Evolutionary conservation across 2,888 invertebrate species (phyloP).

Genomic region (Drosophila cognata): DNA sequence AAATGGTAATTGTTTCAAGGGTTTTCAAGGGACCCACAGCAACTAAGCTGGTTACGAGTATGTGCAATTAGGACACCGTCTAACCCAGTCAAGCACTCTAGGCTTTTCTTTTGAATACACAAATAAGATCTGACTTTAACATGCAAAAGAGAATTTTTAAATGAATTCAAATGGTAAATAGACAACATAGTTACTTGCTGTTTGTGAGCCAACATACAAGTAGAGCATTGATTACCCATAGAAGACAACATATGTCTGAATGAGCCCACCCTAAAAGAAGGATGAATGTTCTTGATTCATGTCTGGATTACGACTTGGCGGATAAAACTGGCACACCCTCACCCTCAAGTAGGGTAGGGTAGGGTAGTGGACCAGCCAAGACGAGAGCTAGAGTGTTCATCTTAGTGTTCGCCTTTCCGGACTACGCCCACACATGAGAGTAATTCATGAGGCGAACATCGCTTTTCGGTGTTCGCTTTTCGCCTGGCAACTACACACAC

Average conservation of each 20-base stretch:
- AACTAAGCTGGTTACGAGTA: not conserved
- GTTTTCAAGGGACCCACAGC: not conserved
- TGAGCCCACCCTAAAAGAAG: constrained; percentile 15
- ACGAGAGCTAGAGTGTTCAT: constrained; percentile 5
- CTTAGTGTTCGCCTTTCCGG: constrained; percentile 5
- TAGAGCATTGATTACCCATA: constrained; percentile 14
- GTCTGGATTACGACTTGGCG: constrained; percentile 55
- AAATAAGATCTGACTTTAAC: not conserved
- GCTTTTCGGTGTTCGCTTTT: constrained; percentile 28
- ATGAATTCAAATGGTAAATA: constrained; percentile 6
- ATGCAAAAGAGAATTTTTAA: constrained; percentile 6
- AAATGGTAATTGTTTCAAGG: constrained; percentile 1
- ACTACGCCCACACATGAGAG: constrained; percentile 41
- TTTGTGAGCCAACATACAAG: not conserved
- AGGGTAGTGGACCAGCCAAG: not conserved
- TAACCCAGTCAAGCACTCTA: not conserved
- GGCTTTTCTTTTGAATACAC: not conserved
- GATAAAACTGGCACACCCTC: constrained; percentile 57
- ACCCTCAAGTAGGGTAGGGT: not conserved
- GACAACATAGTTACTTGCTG: constrained; percentile 5
- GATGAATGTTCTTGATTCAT: constrained; percentile 34
- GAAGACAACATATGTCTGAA: constrained; percentile 23
- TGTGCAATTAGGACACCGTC: not conserved
- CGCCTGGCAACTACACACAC: constrained; percentile 40
- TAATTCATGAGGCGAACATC: constrained; percentile 55